Conservation (phyloP, 2,888 invertebrate species). For the Acrobasis consociella region DNA sequence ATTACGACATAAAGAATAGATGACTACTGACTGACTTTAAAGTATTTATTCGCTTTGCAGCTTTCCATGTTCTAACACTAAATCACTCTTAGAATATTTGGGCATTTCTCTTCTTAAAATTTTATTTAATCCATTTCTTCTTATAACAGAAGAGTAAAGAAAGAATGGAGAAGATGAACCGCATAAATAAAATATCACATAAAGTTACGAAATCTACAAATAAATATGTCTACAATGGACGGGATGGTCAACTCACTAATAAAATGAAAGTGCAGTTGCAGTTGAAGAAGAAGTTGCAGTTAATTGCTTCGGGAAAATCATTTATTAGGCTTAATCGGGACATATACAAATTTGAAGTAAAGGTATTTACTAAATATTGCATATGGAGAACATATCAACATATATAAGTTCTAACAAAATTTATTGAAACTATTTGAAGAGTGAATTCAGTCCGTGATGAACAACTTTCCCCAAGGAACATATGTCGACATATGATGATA, state of each 20-base stretch:
- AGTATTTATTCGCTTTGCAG: slow-evolving; percentile 28
- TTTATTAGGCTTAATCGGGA: slow-evolving; percentile 12
- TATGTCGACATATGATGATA: no score
- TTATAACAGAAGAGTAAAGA: slow-evolving; percentile 59
- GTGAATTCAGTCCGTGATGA: no score
- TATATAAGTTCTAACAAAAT: no score
- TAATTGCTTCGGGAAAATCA: slow-evolving; percentile 44
- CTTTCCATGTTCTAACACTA: slow-evolving; percentile 36
- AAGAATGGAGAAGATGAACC: slow-evolving; percentile 36
- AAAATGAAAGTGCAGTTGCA: slow-evolving; percentile 50
- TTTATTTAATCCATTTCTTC: slow-evolving; percentile 48
- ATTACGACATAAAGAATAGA: slow-evolving; percentile 43
- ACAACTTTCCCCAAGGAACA: no score
- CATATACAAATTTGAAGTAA: background rate
- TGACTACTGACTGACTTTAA: slow-evolving; percentile 33
- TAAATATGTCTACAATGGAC: slow-evolving; percentile 67
- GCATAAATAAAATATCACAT: slow-evolving; percentile 39
- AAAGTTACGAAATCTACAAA: slow-evolving; percentile 48
- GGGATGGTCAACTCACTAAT: slow-evolving; percentile 74
- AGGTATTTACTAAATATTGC: background rate
- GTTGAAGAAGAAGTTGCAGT: no score
- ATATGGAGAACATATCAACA: background rate
- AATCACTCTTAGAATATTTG: slow-evolving; percentile 48
- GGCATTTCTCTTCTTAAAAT: slow-evolving; percentile 43
- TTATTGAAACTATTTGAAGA: no score